Evolutionary conservation across 2,888 invertebrate genomes (phyloP).

Genomic region (Glomeris marginata): DNA sequence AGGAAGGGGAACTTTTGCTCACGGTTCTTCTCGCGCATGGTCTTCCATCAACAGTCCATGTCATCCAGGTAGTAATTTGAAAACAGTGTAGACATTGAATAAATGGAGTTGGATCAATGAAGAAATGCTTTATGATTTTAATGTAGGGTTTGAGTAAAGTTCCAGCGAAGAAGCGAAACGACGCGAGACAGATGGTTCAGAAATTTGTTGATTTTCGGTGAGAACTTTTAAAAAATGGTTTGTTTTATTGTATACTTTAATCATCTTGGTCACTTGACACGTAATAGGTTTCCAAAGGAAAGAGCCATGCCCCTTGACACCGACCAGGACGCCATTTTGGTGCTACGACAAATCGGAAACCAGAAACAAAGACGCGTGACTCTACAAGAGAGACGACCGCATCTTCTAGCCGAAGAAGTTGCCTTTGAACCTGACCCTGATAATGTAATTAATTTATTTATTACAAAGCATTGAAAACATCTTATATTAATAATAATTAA

Average conservation of each 20-base stretch:
- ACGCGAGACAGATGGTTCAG: slow-evolving; percentile 47
- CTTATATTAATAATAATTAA: too few species aligned
- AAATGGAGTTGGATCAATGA: not conserved
- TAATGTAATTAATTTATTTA: slow-evolving; percentile 7
- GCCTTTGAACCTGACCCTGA: slow-evolving; percentile 37
- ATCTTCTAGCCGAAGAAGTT: slow-evolving; percentile 66
- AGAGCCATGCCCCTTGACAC: slow-evolving; percentile 66
- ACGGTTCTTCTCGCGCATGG: slow-evolving; percentile 67
- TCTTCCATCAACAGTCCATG: slow-evolving; percentile 59
- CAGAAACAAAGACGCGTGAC: slow-evolving; percentile 61
- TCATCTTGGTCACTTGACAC: too few species aligned
- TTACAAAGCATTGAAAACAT: too few species aligned
- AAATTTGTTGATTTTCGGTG: slow-evolving; percentile 2
- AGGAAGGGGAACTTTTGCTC: slow-evolving; percentile 62
- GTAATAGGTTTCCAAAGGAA: slow-evolving; percentile 47
- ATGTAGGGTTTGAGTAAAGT: not conserved
- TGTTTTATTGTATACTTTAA: too few species aligned
- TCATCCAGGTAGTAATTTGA: slow-evolving; percentile 23
- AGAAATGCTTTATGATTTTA: too few species aligned
- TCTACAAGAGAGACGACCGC: slow-evolving; percentile 63
- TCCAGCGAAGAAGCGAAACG: slow-evolving; percentile 29
- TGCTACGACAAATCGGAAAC: slow-evolving; percentile 58
- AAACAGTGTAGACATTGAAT: not conserved
- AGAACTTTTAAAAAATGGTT: too few species aligned
- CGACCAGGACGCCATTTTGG: slow-evolving; percentile 42